Conservation (phyloP, 1,140 invertebrate genomes). For the Chelonus insularis region DNA sequence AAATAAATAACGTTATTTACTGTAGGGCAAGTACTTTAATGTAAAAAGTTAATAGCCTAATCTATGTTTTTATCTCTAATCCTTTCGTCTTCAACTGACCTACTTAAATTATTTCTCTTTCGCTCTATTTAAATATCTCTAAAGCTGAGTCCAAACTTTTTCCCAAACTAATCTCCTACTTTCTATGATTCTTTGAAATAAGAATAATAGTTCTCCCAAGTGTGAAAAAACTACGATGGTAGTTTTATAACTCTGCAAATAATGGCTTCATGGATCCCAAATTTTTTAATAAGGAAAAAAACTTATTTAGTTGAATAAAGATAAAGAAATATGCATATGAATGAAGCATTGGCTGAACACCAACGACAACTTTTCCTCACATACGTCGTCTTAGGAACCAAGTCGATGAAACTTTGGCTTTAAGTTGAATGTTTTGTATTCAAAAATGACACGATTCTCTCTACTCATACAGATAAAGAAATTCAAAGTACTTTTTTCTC, state of each 20-base stretch:
- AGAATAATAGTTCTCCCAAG: background rate
- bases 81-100: background rate
- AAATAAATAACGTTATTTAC: too few relatives aligned
- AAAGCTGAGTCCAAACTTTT: background rate
- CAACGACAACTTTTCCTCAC: background rate
- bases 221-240: background rate
- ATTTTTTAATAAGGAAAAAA: too few relatives aligned
- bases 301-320: background rate
- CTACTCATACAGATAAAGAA: background rate
- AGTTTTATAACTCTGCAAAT: background rate
- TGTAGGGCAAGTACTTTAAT: too few relatives aligned
- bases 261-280: too few relatives aligned
- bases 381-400: background rate
- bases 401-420: conserved; percentile 6
- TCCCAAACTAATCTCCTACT: background rate
- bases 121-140: background rate
- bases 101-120: conserved; percentile 6
- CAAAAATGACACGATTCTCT: background rate
- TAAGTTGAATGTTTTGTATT: background rate
- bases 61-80: background rate
- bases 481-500: conserved; percentile 9
- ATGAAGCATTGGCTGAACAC: background rate
- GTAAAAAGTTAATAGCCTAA: background rate
- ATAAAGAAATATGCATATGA: background rate
- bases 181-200: background rate